These are phyloP conservation scores for Oreonectes daqikongensis DNA, from an alignment of 2,797 vertebrate species.

Conservation along the genomic window DNA sequence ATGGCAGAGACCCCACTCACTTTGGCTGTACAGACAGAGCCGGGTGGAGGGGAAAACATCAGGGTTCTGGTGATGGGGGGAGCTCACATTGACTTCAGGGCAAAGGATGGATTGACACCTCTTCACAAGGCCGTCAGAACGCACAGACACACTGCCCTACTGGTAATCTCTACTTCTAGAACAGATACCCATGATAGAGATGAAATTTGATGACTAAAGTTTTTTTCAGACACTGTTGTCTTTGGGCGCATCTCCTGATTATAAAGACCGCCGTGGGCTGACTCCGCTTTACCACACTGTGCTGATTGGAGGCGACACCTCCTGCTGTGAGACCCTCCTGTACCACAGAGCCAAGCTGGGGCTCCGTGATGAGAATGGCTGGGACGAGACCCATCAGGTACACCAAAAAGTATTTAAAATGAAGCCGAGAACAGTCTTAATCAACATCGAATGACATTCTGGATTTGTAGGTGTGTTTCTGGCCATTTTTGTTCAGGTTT, in stretches of 20 bases:
- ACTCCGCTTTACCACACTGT: conserved; percentile 94
- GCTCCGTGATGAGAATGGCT: conserved; percentile 90
- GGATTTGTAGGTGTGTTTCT: too few species aligned
- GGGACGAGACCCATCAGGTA: conserved; percentile 96
- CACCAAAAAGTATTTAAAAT: conserved; percentile 45
- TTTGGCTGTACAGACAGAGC: conserved; percentile 88
- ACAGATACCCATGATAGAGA: too few species aligned
- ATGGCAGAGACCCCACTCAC: conserved; percentile 87
- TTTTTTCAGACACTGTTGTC: conserved; percentile 81
- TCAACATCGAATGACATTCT: too few species aligned
- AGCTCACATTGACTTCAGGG: conserved; percentile 90
- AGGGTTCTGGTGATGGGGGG: conserved; percentile 88
- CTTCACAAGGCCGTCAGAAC: conserved; percentile 90
- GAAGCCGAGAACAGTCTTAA: too few species aligned
- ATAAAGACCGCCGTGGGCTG: conserved; percentile 91
- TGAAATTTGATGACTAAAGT: too few species aligned
- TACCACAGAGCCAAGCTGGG: conserved; percentile 87
- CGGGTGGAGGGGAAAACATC: conserved; percentile 86
- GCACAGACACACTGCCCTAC: conserved; percentile 86
- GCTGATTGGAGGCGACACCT: conserved; percentile 92
- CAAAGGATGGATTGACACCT: conserved; percentile 90
- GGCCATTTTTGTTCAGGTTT: too few species aligned
- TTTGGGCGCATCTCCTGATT: conserved; percentile 91
- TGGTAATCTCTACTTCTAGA: conserved; percentile 72
- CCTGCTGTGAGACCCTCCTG: conserved; percentile 91